Percentiles rank a stretch among this genome's conserved stretches.
These are phyloP conservation scores for Aplodontia rufa DNA, from an alignment of 2,113 vertebrate species.

Conservation along the genomic window DNA sequence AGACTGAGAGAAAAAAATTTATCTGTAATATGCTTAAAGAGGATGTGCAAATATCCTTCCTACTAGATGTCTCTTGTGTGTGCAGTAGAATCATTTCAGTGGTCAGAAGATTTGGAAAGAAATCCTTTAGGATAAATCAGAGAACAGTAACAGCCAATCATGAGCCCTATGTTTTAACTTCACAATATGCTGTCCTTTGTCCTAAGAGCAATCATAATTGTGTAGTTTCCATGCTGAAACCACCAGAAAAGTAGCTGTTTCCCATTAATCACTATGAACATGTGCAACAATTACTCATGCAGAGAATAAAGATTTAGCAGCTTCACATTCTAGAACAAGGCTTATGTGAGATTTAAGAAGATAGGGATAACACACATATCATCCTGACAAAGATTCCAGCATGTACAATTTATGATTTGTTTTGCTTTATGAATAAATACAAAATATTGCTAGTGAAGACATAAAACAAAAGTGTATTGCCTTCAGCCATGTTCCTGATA, in stretches of 20 bases:
- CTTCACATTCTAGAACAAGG: slow-evolving; percentile 55
- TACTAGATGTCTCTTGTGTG: neutral
- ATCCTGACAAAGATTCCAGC: slow-evolving; percentile 45
- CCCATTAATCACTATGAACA: slow-evolving; percentile 59
- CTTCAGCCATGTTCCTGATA: slow-evolving; percentile 36
- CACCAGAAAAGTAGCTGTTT: slow-evolving; percentile 56
- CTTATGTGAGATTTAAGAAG: slow-evolving; percentile 67
- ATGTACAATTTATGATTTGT: slow-evolving; percentile 54
- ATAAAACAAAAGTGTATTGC: slow-evolving; percentile 57
- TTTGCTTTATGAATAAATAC: slow-evolving; percentile 58
- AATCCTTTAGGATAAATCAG: neutral
- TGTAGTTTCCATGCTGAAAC: slow-evolving; percentile 46
- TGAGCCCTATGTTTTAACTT: neutral
- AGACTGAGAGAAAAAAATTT: neutral
- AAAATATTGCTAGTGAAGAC: slow-evolving; percentile 58
- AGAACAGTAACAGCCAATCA: neutral
- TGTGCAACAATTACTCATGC: slow-evolving; percentile 67
- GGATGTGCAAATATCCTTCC: neutral
- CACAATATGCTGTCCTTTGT: neutral
- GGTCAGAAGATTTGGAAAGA: neutral
- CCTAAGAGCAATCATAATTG: neutral
- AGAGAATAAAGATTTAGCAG: slow-evolving; percentile 67
- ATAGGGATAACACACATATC: slow-evolving; percentile 53
- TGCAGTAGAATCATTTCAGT: neutral
- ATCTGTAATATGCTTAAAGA: neutral